Evolutionary conservation across 1,140 invertebrate species (phyloP).

Genomic region (Musca domestica): DNA sequence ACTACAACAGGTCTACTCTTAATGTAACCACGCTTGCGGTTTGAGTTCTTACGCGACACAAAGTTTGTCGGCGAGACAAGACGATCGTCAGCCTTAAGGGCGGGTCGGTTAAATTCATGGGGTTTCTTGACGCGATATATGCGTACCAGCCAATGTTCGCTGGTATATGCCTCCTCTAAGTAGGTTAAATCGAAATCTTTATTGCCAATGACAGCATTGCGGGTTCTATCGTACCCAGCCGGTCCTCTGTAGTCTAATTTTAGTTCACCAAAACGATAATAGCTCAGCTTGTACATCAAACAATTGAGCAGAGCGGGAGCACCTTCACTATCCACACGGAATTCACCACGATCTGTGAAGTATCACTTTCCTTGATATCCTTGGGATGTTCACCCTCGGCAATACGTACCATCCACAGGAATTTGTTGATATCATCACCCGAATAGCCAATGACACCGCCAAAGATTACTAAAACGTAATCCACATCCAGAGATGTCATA

Average conservation of each 20-base stretch:
- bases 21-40: conserved; percentile 82
- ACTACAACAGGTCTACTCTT: conserved; percentile 83
- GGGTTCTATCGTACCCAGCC: conserved; percentile 90
- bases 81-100: conserved; percentile 71
- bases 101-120: conserved; percentile 82
- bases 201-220: conserved; percentile 94
- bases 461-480: conserved; percentile 98
- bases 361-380: conserved; percentile 97
- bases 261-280: conserved; percentile 93
- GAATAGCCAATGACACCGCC: conserved; percentile 98
- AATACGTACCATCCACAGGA: conserved; percentile 99
- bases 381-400: conserved; percentile 99
- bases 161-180: conserved; percentile 97
- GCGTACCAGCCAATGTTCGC: conserved; percentile 97
- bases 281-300: conserved; percentile 99
- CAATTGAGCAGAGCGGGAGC: conserved; percentile 94
- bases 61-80: conserved; percentile 65
- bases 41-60: conserved; percentile 80
- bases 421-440: conserved; percentile 99
- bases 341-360: conserved; percentile 96
- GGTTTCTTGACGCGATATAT: conserved; percentile 95
- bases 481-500: conserved; percentile 94
- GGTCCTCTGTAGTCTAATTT: conserved; percentile 66
- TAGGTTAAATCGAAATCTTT: conserved; percentile 95
- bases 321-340: conserved; percentile 90